A percentile compares a stretch with the other conserved stretches of the same genome.
Evolutionary conservation across 2,113 vertebrate species (phyloP).

Genomic region (rat (Rattus norvegicus)): DNA sequence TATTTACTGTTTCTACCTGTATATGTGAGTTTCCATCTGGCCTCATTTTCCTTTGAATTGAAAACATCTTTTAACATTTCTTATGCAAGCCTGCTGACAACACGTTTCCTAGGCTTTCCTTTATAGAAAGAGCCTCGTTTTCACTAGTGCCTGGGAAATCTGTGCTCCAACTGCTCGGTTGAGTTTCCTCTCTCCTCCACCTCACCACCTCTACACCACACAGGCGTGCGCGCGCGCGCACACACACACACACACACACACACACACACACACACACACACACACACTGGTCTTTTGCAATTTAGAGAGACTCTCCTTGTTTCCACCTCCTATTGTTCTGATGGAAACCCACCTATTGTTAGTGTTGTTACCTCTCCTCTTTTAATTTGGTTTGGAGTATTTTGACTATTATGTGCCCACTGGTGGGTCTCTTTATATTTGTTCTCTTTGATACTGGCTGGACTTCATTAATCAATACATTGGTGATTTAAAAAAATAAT

Average conservation of each 20-base stretch:
- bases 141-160: background rate
- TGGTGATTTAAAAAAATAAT: background rate
- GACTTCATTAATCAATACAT: background rate
- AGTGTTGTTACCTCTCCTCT: background rate
- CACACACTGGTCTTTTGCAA: no score
- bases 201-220: no score
- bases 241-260: no score
- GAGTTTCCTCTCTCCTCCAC: background rate
- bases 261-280: no score
- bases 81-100: background rate
- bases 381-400: background rate
- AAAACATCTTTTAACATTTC: slow-evolving; percentile 46
- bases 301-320: background rate
- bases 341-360: background rate
- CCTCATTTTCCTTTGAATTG: slow-evolving; percentile 56
- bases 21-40: background rate
- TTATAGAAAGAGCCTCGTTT: background rate
- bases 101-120: background rate
- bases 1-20: slow-evolving; percentile 33
- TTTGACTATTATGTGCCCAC: background rate
- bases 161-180: background rate
- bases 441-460: background rate
- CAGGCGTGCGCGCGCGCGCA: no score
- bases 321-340: background rate
- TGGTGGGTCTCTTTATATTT: background rate